Conservation (phyloP, 2,888 invertebrate genomes). For the Eurois occulta region DNA sequence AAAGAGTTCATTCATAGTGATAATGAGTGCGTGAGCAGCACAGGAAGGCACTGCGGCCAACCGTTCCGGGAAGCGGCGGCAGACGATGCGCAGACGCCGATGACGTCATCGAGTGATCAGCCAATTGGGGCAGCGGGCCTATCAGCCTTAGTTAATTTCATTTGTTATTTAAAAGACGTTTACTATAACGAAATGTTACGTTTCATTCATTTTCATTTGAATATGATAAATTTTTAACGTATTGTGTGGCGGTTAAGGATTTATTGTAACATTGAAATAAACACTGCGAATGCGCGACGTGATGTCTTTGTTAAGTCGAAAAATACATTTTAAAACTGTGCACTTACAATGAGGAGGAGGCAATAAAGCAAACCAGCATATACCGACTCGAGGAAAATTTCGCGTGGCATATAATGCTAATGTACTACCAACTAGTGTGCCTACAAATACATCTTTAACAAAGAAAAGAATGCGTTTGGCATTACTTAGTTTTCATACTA, state of each 20-base stretch:
- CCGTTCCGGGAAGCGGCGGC: slow-evolving; percentile 87
- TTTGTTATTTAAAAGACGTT: slow-evolving; percentile 56
- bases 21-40: slow-evolving; percentile 81
- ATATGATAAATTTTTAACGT: slow-evolving; percentile 10
- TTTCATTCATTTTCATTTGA: slow-evolving; percentile 36
- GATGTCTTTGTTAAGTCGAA: slow-evolving; percentile 36
- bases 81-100: slow-evolving; percentile 86
- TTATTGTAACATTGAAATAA: slow-evolving; percentile 33
- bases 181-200: slow-evolving; percentile 39
- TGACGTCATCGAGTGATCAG: slow-evolving; percentile 84
- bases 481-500: too few relatives aligned
- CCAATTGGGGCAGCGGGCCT: slow-evolving; percentile 84
- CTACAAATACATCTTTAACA: slow-evolving; percentile 31
- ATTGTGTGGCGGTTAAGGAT: slow-evolving; percentile 17
- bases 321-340: slow-evolving; percentile 39
- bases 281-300: slow-evolving; percentile 28
- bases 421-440: slow-evolving; percentile 19
- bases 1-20: slow-evolving; percentile 81
- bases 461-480: slow-evolving; percentile 56
- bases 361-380: slow-evolving; percentile 35
- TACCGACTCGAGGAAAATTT: slow-evolving; percentile 42
- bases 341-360: slow-evolving; percentile 20
- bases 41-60: slow-evolving; percentile 84
- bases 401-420: slow-evolving; percentile 49
- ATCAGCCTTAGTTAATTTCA: slow-evolving; percentile 74